Percentiles rank a stretch among this genome's conserved stretches.
phyloP scores from a whole-genome alignment of 2,113 vertebrate species.

The Tyto alba region DNA sequence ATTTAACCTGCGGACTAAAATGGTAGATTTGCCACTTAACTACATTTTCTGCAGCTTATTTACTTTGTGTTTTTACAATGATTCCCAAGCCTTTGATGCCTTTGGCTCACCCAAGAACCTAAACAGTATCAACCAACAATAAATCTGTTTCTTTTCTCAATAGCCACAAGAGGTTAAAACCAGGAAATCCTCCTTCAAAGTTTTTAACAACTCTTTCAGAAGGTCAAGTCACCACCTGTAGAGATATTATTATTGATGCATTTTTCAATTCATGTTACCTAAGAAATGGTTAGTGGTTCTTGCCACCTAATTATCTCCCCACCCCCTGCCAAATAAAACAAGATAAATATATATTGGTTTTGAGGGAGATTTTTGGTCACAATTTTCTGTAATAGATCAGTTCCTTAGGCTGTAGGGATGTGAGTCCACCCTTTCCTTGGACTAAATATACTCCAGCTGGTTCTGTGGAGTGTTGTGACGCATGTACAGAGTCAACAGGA shows the following conservation, averaged over 20 bases:
- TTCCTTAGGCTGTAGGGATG: background rate
- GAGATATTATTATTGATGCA: background rate
- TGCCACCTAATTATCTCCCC: background rate
- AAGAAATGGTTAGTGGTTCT: background rate
- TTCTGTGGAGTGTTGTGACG: background rate
- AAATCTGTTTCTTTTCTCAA: background rate
- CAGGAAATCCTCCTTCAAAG: background rate
- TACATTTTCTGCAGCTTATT: background rate
- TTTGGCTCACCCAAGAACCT: background rate
- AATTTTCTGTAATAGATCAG: background rate
- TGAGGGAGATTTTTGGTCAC: background rate
- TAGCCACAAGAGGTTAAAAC: background rate
- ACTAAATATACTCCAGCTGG: background rate
- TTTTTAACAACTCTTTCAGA: background rate
- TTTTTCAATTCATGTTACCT: background rate
- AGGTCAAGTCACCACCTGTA: background rate
- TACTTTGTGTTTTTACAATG: background rate
- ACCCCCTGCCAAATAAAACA: background rate
- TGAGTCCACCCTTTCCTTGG: background rate
- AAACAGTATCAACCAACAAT: background rate
- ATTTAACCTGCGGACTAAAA: background rate
- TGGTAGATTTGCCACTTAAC: background rate
- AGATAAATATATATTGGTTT: background rate
- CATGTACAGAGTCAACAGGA: background rate
- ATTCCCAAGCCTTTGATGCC: background rate